Conservation (phyloP, 2,797 vertebrate genomes). For the Lepilemur ruficaudatus region DNA sequence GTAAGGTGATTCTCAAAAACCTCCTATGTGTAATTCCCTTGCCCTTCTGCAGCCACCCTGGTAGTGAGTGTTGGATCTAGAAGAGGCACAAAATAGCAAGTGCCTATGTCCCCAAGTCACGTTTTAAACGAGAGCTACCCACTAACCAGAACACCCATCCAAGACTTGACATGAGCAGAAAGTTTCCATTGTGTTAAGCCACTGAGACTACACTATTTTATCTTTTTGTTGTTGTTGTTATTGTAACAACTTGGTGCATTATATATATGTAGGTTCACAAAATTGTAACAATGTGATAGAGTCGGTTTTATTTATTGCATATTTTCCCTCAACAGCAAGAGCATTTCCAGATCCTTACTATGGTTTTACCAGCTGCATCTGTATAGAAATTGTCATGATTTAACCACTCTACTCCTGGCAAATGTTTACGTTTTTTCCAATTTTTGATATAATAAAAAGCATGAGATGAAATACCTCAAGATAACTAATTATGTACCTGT, state of each 20-base stretch:
- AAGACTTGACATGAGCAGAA: neutral
- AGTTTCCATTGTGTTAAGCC: neutral
- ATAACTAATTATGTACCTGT: slow-evolving; percentile 39
- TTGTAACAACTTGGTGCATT: neutral
- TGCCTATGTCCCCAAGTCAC: neutral
- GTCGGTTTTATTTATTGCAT: slow-evolving; percentile 22
- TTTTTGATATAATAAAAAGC: slow-evolving; percentile 36
- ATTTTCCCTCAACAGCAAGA: neutral
- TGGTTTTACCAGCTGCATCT: slow-evolving; percentile 21
- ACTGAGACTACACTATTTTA: neutral
- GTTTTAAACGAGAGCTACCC: neutral
- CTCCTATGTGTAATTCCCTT: too few relatives aligned
- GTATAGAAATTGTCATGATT: slow-evolving; percentile 12
- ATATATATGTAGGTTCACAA: neutral
- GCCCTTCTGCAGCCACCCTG: neutral
- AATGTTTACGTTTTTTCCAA: slow-evolving; percentile 1
- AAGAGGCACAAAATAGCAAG: neutral
- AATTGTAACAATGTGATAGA: slow-evolving; percentile 22
- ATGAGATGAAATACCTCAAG: neutral
- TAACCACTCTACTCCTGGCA: neutral
- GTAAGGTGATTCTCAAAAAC: neutral
- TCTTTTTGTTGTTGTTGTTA: neutral
- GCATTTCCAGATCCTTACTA: slow-evolving; percentile 16
- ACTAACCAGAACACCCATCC: too few relatives aligned
- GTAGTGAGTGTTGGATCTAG: neutral